A percentile compares a stretch with the other conserved stretches of the same genome.
Evolutionary conservation across 2,113 vertebrate species (phyloP).

Genomic region (Myrmophylax atrothorax): DNA sequence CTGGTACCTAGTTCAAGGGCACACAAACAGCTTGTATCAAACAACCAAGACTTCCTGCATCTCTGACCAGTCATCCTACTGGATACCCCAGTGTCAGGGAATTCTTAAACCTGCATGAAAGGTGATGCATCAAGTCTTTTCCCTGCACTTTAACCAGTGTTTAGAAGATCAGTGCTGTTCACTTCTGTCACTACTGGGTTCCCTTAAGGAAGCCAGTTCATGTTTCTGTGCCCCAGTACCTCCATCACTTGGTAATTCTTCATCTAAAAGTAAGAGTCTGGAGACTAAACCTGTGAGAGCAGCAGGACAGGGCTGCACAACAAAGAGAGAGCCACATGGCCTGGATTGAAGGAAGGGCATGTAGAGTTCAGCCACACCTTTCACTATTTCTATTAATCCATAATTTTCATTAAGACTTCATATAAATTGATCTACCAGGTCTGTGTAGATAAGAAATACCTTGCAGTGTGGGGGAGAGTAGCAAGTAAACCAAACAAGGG

Average conservation of each 20-base stretch:
- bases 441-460: neutral
- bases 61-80: no score
- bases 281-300: neutral
- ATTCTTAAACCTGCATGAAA: neutral
- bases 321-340: accelerated
- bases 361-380: neutral
- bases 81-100: neutral
- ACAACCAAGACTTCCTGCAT: neutral
- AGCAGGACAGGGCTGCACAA: neutral
- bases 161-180: neutral
- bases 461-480: neutral
- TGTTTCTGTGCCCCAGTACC: neutral
- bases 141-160: neutral
- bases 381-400: neutral
- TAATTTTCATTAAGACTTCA: neutral
- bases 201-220: neutral
- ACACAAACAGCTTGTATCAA: neutral
- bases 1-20: neutral
- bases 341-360: neutral
- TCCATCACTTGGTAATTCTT: neutral
- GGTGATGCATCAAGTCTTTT: neutral
- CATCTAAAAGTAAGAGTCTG: neutral
- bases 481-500: neutral
- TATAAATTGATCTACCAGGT: neutral
- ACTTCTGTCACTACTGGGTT: neutral